phyloP scores from a whole-genome alignment of 2,797 vertebrate species.

The Clarias pachynema region DNA sequence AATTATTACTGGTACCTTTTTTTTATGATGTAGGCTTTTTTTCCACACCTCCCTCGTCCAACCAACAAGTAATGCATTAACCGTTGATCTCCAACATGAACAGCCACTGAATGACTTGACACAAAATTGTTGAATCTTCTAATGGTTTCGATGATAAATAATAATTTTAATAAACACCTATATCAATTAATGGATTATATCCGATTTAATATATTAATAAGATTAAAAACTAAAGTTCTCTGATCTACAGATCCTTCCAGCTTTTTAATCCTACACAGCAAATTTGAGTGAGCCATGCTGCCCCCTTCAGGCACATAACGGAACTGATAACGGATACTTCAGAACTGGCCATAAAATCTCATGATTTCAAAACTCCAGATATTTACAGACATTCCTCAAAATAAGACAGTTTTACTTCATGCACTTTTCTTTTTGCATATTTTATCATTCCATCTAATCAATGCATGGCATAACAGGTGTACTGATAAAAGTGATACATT shows the following conservation, averaged over 20 bases:
- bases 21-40: neutral
- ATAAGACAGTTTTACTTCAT: neutral
- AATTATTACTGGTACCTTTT: neutral
- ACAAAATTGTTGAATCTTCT: neutral
- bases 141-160: neutral
- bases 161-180: neutral
- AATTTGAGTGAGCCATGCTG: slow-evolving; percentile 74
- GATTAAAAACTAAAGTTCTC: neutral
- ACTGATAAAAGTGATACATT: neutral
- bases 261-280: neutral
- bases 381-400: neutral
- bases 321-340: slow-evolving; percentile 44
- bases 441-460: neutral
- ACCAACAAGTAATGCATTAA: neutral
- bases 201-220: neutral
- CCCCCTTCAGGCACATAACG: slow-evolving; percentile 70
- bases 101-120: neutral
- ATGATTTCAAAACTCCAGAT: neutral
- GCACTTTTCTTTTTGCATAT: neutral
- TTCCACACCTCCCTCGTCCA: neutral
- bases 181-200: neutral
- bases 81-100: neutral
- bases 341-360: neutral
- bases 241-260: neutral
- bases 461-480: neutral